Percentiles rank a stretch among this genome's conserved stretches.
phyloP scores from a whole-genome alignment of 2,888 invertebrate genomes.

The Saturnia pavonia region DNA sequence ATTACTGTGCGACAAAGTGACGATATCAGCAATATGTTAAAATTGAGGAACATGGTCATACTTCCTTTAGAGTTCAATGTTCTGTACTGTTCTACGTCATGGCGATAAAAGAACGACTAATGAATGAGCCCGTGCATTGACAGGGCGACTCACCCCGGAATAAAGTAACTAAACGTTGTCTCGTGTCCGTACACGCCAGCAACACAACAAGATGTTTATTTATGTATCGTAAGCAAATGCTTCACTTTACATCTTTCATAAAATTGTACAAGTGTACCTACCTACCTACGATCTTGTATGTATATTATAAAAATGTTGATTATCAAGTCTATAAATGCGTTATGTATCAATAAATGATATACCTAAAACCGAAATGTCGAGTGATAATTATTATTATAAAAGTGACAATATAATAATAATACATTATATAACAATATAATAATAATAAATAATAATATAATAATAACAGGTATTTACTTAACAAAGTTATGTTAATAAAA shows the following conservation, averaged over 20 bases:
- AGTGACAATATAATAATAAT: background rate
- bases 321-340: background rate
- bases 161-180: slow-evolving; percentile 42
- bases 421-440: background rate
- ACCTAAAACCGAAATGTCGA: background rate
- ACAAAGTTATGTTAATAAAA: too few species aligned
- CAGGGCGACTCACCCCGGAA: slow-evolving; percentile 70
- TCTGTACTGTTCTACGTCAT: slow-evolving; percentile 64
- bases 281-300: background rate
- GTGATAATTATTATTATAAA: background rate
- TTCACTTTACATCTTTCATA: slow-evolving; percentile 4
- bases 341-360: background rate
- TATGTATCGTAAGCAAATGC: slow-evolving; percentile 12
- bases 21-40: slow-evolving; percentile 57
- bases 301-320: too few species aligned
- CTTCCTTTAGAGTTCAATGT: slow-evolving; percentile 79
- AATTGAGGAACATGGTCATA: slow-evolving; percentile 68
- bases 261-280: background rate
- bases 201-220: slow-evolving; percentile 33
- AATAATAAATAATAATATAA: too few species aligned
- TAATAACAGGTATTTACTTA: too few species aligned
- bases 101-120: slow-evolving; percentile 71
- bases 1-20: slow-evolving; percentile 17
- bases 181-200: slow-evolving; percentile 33
- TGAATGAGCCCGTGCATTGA: slow-evolving; percentile 72